Percentiles rank a stretch among this genome's conserved stretches.
Evolutionary conservation across 2,113 vertebrate species (phyloP).

Genomic region (zebrafish (Danio rerio)): GRCz12tu NC_133180.1:31399001-31399500

Average conservation of each 20-base stretch:
- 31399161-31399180: conserved; percentile 21
- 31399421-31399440: background rate
- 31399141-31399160: background rate
- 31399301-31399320: conserved; percentile 6
- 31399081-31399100: conserved; percentile 3
- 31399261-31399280: conserved; percentile 27
- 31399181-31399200: conserved; percentile 31
- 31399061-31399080: conserved; percentile 18
- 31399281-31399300: conserved; percentile 30
- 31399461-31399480: background rate
- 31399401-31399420: background rate
- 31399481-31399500: background rate
- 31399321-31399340: background rate
- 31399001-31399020: background rate
- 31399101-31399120: background rate
- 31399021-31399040: background rate
- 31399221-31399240: background rate
- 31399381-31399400: background rate
- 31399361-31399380: background rate
- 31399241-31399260: conserved; percentile 23
- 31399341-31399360: conserved; percentile 8
- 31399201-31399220: conserved; percentile 31
- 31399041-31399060: conserved; percentile 9
- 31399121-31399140: background rate
- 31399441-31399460: background rate